Evolutionary conservation across 2,113 vertebrate genomes (phyloP).

Genomic region (Formicarius rufipectus): DNA sequence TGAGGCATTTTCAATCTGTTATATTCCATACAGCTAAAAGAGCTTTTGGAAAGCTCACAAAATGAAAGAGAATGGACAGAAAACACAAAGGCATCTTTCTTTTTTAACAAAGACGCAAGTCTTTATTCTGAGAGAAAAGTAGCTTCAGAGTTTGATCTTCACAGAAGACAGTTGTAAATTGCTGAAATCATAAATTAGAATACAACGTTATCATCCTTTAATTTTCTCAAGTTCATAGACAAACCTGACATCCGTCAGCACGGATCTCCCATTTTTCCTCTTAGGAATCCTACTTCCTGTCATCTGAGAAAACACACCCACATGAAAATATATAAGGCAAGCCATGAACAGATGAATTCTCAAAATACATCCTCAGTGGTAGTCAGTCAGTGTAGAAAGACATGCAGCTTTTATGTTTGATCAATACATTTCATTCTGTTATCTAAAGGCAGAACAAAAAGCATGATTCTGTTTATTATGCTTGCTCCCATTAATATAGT

Average conservation of each 20-base stretch:
- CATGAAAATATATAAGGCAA: background rate
- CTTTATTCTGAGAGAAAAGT: slow-evolving; percentile 54
- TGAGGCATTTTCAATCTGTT: slow-evolving; percentile 63
- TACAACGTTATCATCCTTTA: background rate
- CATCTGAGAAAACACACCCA: background rate
- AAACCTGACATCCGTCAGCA: background rate
- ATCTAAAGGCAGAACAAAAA: slow-evolving; percentile 42
- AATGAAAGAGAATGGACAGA: slow-evolving; percentile 58
- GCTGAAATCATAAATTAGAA: background rate
- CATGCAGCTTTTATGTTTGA: background rate
- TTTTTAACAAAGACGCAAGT: slow-evolving; percentile 35
- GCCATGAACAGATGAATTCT: background rate
- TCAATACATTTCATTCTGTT: background rate
- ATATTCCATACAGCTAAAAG: slow-evolving; percentile 6
- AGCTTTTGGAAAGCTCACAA: slow-evolving; percentile 52
- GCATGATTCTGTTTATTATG: slow-evolving; percentile 23
- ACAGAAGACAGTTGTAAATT: slow-evolving; percentile 25
- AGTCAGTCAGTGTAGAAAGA: background rate
- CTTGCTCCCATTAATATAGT: slow-evolving; percentile 58
- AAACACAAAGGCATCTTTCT: slow-evolving; percentile 38
- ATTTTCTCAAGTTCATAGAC: background rate
- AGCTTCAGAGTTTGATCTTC: slow-evolving; percentile 31
- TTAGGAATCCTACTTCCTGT: background rate
- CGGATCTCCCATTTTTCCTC: background rate
- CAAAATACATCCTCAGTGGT: background rate